These are phyloP conservation scores for Xyrichtys novacula DNA, from an alignment of 2,797 vertebrate genomes.

Conservation along the genomic window DNA sequence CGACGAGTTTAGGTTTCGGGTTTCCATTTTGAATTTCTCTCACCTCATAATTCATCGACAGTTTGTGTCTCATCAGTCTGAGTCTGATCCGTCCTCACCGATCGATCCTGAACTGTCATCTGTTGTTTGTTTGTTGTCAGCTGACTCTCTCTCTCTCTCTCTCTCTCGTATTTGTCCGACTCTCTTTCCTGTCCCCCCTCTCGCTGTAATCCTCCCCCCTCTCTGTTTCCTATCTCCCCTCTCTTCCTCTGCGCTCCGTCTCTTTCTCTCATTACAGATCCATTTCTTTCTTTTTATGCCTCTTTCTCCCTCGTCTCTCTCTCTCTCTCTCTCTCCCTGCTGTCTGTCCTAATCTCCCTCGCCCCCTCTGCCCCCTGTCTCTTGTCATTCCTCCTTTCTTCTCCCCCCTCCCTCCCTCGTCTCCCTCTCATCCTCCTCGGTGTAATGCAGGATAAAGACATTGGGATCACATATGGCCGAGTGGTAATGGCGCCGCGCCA, in stretches of 20 bases:
- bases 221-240: slow-evolving; percentile 16
- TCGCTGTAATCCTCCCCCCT: slow-evolving; percentile 32
- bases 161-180: slow-evolving; percentile 21
- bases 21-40: too few species aligned
- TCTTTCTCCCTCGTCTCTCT: slow-evolving; percentile 15
- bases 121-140: slow-evolving; percentile 3
- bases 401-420: slow-evolving; percentile 30
- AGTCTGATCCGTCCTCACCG: too few species aligned
- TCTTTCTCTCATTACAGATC: slow-evolving; percentile 55
- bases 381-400: slow-evolving; percentile 27
- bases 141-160: not conserved
- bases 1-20: too few species aligned
- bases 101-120: too few species aligned
- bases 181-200: slow-evolving; percentile 20
- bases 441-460: slow-evolving; percentile 92
- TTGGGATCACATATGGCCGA: slow-evolving; percentile 93
- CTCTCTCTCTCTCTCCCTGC: slow-evolving; percentile 20
- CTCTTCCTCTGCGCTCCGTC: slow-evolving; percentile 35
- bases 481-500: slow-evolving; percentile 91
- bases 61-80: too few species aligned
- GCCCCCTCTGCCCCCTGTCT: slow-evolving; percentile 26
- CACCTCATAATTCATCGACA: too few species aligned
- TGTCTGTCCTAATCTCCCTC: slow-evolving; percentile 57
- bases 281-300: slow-evolving; percentile 52
- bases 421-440: slow-evolving; percentile 54